Percentiles rank a stretch among this genome's conserved stretches.
Conservation (phyloP, 2,888 invertebrate species). For the Crematogaster levior region DNA sequence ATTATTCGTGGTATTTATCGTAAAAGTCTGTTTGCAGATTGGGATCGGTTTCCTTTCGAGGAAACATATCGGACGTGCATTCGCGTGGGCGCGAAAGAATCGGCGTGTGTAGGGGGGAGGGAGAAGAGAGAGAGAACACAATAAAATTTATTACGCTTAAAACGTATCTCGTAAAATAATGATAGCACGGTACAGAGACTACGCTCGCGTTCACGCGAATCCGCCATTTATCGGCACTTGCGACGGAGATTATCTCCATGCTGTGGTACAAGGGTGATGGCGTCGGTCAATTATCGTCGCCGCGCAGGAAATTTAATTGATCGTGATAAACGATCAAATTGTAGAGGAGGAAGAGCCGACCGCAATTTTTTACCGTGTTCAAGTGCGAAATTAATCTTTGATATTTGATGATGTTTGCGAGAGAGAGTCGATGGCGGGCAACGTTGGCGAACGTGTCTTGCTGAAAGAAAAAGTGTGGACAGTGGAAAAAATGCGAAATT, state of each 20-base stretch:
- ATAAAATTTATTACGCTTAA: slow-evolving; percentile 74
- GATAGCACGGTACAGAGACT: slow-evolving; percentile 69
- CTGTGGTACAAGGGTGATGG: slow-evolving; percentile 74
- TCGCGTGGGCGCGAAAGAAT: slow-evolving; percentile 54
- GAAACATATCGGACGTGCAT: slow-evolving; percentile 28
- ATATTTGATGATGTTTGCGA: slow-evolving; percentile 35
- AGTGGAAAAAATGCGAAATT: not conserved
- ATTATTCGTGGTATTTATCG: slow-evolving; percentile 62
- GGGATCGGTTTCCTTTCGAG: slow-evolving; percentile 57
- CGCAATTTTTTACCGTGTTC: slow-evolving; percentile 48
- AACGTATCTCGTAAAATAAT: slow-evolving; percentile 76
- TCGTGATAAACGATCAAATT: slow-evolving; percentile 76
- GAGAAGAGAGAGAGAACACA: slow-evolving; percentile 53
- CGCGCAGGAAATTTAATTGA: slow-evolving; percentile 75
- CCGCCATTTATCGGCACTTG: slow-evolving; percentile 76
- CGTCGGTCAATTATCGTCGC: slow-evolving; percentile 76
- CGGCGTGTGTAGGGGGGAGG: slow-evolving; percentile 15
- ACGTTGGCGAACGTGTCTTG: not conserved
- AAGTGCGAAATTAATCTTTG: slow-evolving; percentile 65
- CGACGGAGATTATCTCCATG: slow-evolving; percentile 73
- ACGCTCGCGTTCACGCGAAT: slow-evolving; percentile 75
- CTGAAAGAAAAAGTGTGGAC: not conserved
- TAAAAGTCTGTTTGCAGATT: slow-evolving; percentile 63
- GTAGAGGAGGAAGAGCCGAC: slow-evolving; percentile 57
- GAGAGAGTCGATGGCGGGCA: not conserved